Evolutionary conservation across 2,797 vertebrate species (phyloP).

Genomic region (Sylvilagus floridanus): DNA sequence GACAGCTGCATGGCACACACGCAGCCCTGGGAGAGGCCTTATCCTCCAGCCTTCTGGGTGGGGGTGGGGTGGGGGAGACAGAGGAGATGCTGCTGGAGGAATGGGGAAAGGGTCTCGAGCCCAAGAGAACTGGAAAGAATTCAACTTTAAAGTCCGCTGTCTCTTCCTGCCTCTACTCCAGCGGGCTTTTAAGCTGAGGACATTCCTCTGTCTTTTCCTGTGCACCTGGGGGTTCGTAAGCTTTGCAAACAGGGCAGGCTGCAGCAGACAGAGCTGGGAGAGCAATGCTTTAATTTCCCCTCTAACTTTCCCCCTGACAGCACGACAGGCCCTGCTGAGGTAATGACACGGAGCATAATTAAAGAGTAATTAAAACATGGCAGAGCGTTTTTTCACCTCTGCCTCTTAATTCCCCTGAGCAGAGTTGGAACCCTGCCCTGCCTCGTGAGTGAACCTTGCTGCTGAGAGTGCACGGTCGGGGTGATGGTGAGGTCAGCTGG

Average conservation of each 20-base stretch:
- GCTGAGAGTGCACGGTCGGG: background rate
- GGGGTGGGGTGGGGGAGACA: background rate
- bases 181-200: constrained; percentile 67
- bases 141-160: constrained; percentile 64
- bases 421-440: background rate
- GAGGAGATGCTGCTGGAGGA: background rate
- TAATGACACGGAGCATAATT: constrained; percentile 58
- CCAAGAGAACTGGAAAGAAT: constrained; percentile 66
- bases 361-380: constrained; percentile 77
- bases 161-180: constrained; percentile 62
- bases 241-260: constrained; percentile 63
- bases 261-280: constrained; percentile 46
- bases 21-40: background rate
- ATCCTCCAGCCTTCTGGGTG: background rate
- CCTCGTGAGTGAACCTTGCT: background rate
- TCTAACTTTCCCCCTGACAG: constrained; percentile 42
- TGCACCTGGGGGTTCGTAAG: constrained; percentile 76
- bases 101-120: constrained; percentile 25
- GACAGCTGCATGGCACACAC: background rate
- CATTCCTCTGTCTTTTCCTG: constrained; percentile 75
- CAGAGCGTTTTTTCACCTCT: constrained; percentile 69
- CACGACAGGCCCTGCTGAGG: background rate
- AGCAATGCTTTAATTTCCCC: constrained; percentile 72
- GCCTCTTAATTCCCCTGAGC: constrained; percentile 50
- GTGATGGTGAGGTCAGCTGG: background rate